phyloP scores from a whole-genome alignment of 2,797 vertebrate species.

The Sebastolobus altivelis region DNA sequence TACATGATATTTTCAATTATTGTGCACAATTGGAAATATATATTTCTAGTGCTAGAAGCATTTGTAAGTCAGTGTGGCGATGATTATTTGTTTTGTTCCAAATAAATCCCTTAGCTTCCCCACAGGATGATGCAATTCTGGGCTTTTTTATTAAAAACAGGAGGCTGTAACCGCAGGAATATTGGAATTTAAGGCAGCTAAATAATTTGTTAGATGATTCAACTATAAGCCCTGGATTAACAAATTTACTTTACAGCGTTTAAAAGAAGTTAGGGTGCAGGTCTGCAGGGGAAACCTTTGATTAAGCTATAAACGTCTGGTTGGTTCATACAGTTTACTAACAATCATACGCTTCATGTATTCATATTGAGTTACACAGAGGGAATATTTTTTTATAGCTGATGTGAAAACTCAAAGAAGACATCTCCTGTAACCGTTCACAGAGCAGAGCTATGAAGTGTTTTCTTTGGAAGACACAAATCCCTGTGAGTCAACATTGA shows the following conservation, averaged over 20 bases:
- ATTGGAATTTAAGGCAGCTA: conserved; percentile 34
- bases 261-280: not conserved
- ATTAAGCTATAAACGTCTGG: not conserved
- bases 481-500: conserved; percentile 54
- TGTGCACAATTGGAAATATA: not conserved
- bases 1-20: not conserved
- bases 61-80: not conserved
- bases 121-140: conserved; percentile 30
- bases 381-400: not conserved
- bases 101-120: conserved; percentile 27
- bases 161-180: conserved; percentile 35
- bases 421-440: conserved; percentile 24
- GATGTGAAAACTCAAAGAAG: conserved; percentile 28
- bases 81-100: conserved; percentile 16
- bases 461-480: conserved; percentile 56
- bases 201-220: conserved; percentile 30
- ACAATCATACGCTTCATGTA: not conserved
- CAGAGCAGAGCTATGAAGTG: conserved; percentile 29
- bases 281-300: not conserved
- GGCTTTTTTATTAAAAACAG: conserved; percentile 34
- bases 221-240: not conserved
- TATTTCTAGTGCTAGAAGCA: not conserved
- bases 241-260: not conserved
- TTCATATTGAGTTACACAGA: not conserved
- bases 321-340: not conserved